phyloP scores from a whole-genome alignment of 2,888 invertebrate genomes.

The Pecten maximus region DNA sequence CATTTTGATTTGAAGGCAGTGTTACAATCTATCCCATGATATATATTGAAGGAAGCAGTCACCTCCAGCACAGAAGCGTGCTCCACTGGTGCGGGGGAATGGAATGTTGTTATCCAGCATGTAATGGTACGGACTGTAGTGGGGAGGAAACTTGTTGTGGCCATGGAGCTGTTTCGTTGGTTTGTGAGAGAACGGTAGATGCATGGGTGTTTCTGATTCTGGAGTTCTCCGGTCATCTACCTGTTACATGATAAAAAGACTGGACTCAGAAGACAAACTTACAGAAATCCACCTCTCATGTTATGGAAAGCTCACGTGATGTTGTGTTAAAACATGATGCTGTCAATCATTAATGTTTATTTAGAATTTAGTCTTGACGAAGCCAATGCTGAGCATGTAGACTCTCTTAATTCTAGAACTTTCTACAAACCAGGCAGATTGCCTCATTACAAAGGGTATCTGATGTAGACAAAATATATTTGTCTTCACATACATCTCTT shows the following conservation, averaged over 20 bases:
- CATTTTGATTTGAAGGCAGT: no score
- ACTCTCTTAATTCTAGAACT: no score
- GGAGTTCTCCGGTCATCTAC: constrained; percentile 74
- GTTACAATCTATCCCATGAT: no score
- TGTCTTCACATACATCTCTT: not conserved
- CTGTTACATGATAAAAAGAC: constrained; percentile 56
- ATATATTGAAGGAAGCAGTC: constrained; percentile 61
- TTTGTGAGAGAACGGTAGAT: constrained; percentile 59
- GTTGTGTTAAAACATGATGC: no score
- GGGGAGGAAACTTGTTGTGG: constrained; percentile 39
- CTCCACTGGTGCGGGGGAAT: constrained; percentile 96
- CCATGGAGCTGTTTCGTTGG: constrained; percentile 49
- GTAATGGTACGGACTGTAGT: constrained; percentile 66
- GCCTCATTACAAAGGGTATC: not conserved
- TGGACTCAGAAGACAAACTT: no score
- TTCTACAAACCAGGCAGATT: no score
- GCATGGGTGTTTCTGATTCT: constrained; percentile 66
- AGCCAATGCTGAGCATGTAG: no score
- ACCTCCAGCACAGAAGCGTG: constrained; percentile 94
- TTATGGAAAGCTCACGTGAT: no score
- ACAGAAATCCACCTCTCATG: no score
- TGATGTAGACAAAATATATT: not conserved
- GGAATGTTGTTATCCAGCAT: constrained; percentile 89
- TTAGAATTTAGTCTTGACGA: no score
- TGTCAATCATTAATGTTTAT: no score